Conservation (phyloP, 2,113 vertebrate species). For the Galeopterus variegatus region DNA sequence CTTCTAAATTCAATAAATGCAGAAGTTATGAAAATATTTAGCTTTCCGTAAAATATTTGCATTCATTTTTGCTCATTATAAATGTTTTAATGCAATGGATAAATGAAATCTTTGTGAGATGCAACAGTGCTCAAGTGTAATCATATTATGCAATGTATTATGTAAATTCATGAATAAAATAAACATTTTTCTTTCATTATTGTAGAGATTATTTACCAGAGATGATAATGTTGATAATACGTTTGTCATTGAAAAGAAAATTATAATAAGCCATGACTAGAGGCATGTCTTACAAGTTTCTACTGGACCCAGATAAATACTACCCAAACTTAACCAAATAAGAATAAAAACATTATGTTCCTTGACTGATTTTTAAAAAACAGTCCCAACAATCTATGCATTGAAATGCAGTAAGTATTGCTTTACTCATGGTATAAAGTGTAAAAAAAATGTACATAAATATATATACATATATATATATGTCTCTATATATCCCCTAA, state of each 20-base stretch:
- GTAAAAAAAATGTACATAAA: background rate
- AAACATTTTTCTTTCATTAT: slow-evolving; percentile 25
- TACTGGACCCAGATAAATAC: background rate
- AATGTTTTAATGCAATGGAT: background rate
- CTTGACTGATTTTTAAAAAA: background rate
- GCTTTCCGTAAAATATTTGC: background rate
- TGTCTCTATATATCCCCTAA: background rate
- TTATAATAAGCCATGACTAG: background rate
- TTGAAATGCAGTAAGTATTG: background rate
- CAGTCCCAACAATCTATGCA: background rate
- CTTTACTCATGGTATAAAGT: background rate
- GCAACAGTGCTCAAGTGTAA: background rate
- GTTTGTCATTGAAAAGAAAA: background rate
- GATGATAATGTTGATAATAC: background rate
- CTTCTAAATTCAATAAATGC: background rate
- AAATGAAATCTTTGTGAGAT: background rate
- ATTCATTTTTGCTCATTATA: background rate
- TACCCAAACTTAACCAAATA: background rate
- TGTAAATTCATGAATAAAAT: slow-evolving; percentile 26
- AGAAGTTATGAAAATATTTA: background rate
- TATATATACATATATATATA: background rate
- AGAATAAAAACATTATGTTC: background rate
- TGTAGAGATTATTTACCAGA: background rate
- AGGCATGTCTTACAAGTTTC: background rate
- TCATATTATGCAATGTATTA: background rate